A percentile compares a stretch with the other conserved stretches of the same genome.
phyloP scores from a whole-genome alignment of 2,113 vertebrate species.

The Aleadryas rufinucha region DNA sequence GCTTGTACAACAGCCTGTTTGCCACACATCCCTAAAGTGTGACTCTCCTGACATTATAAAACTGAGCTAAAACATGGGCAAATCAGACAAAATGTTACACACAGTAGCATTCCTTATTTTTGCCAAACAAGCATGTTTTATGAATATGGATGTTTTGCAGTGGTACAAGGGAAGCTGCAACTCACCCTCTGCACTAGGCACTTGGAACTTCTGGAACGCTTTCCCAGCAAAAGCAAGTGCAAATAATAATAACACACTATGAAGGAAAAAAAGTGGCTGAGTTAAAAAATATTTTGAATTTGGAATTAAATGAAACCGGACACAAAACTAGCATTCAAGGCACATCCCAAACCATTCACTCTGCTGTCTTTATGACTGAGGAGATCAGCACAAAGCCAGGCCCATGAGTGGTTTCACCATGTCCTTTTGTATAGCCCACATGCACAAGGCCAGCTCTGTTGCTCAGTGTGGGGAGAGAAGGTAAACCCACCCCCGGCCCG shows the following conservation, averaged over 20 bases:
- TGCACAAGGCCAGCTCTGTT: background rate
- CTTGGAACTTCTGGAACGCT: background rate
- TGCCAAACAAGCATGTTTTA: background rate
- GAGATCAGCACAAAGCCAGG: background rate
- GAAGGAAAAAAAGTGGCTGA: background rate
- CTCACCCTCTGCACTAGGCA: background rate
- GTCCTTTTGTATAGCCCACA: accelerated
- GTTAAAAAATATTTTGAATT: background rate
- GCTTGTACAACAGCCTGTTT: background rate
- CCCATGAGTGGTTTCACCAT: background rate
- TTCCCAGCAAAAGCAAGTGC: background rate
- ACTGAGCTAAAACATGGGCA: background rate
- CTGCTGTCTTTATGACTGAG: background rate
- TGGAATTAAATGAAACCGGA: background rate
- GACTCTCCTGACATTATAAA: background rate
- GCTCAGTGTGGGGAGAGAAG: background rate
- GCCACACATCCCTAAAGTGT: background rate
- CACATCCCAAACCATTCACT: background rate
- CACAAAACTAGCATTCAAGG: background rate
- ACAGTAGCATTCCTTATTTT: background rate
- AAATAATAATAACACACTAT: background rate
- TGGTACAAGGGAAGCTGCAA: background rate
- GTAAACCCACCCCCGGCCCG: too few relatives aligned
- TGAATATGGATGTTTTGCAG: accelerated
- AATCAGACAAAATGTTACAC: background rate